phyloP scores from a whole-genome alignment of 2,888 invertebrate species.

The Lamellibrachia satsuma region DNA sequence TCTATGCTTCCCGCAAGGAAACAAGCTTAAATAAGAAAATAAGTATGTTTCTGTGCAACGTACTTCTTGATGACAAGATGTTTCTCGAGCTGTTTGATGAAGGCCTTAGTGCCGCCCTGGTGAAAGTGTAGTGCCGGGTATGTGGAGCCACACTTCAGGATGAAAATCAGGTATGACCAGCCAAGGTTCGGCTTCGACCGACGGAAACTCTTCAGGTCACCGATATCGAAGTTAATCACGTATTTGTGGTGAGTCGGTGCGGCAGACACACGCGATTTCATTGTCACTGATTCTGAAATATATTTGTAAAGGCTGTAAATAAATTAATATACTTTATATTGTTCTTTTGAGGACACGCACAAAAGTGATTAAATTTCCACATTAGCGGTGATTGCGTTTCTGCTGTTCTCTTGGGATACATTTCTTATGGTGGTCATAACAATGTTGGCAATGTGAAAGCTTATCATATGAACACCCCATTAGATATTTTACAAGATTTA shows the following conservation, averaged over 20 bases:
- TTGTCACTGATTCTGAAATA: neutral
- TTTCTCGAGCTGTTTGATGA: slow-evolving; percentile 67
- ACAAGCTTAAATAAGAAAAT: neutral
- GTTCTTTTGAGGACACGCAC: no score
- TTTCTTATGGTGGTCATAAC: neutral
- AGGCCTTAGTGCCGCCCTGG: slow-evolving; percentile 83
- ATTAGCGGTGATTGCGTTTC: no score
- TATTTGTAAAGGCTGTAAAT: no score
- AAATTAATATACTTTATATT: no score
- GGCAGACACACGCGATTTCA: neutral
- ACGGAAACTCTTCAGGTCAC: slow-evolving; percentile 75
- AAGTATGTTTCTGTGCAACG: slow-evolving; percentile 21
- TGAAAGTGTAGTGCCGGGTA: slow-evolving; percentile 87
- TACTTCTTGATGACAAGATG: slow-evolving; percentile 42
- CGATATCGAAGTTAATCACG: slow-evolving; percentile 68
- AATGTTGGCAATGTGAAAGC: neutral
- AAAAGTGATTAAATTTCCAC: no score
- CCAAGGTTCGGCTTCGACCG: slow-evolving; percentile 61
- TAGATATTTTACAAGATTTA: no score
- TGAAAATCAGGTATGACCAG: slow-evolving; percentile 69
- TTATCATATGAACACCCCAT: neutral
- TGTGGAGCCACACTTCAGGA: slow-evolving; percentile 77
- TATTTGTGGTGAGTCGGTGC: slow-evolving; percentile 47
- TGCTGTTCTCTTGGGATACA: neutral
- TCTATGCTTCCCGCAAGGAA: no score